Evolutionary conservation across 1,140 invertebrate species (phyloP).

Genomic region (Eulimnadia texana): DNA sequence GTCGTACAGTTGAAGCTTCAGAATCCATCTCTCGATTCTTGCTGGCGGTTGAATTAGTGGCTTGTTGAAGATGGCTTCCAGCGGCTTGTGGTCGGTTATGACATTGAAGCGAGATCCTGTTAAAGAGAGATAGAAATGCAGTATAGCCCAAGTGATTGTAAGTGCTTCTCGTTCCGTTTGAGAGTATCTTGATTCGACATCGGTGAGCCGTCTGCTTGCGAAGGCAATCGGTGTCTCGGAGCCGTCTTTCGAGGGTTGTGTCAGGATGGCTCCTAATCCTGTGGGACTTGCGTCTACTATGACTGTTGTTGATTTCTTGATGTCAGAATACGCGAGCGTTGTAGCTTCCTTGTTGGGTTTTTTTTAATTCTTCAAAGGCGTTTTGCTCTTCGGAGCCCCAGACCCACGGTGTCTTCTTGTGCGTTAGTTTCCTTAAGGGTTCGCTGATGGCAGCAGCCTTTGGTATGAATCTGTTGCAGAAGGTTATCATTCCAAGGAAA

Average conservation of each 20-base stretch:
- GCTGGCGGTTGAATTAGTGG: constrained; percentile 26
- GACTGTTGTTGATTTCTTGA: constrained; percentile 22
- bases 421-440: constrained; percentile 21
- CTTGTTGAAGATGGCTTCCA: constrained; percentile 29
- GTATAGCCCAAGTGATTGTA: constrained; percentile 23
- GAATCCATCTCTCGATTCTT: constrained; percentile 30
- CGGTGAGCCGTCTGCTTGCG: constrained; percentile 27
- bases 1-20: constrained; percentile 30
- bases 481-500: constrained; percentile 22
- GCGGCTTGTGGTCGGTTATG: constrained; percentile 29
- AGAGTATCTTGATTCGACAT: constrained; percentile 27
- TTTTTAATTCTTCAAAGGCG: constrained; percentile 21
- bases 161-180: constrained; percentile 31
- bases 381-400: constrained; percentile 18
- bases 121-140: constrained; percentile 26
- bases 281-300: constrained; percentile 33
- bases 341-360: constrained; percentile 5
- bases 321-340: constrained; percentile 19
- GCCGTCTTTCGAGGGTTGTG: constrained; percentile 17
- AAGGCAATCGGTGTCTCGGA: constrained; percentile 25
- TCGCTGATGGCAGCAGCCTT: constrained; percentile 20
- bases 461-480: constrained; percentile 22
- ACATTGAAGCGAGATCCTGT: constrained; percentile 25
- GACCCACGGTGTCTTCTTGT: constrained; percentile 17
- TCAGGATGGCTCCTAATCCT: constrained; percentile 27